phyloP scores from a whole-genome alignment of 1,140 invertebrate genomes.

The Drosophila tristis region DNA sequence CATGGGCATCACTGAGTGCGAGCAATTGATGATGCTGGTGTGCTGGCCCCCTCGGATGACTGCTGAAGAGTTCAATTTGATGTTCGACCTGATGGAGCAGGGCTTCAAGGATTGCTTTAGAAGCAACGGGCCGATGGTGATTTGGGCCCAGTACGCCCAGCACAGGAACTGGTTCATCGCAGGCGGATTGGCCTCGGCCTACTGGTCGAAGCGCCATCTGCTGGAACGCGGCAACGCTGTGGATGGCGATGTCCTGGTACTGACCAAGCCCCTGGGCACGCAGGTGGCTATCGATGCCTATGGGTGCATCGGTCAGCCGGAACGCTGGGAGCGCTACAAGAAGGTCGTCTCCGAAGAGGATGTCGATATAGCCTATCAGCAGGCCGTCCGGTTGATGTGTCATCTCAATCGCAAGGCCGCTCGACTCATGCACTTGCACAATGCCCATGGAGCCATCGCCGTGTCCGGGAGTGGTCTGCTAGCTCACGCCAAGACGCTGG shows the following conservation, averaged over 20 bases:
- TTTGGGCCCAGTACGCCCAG: slow-evolving; percentile 96
- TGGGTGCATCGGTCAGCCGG: slow-evolving; percentile 97
- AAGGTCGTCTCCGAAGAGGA: slow-evolving; percentile 97
- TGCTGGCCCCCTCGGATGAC: slow-evolving; percentile 97
- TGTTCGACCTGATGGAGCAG: slow-evolving; percentile 93
- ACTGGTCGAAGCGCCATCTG: slow-evolving; percentile 97
- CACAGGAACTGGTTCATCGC: slow-evolving; percentile 99
- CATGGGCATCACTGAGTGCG: slow-evolving; percentile 99
- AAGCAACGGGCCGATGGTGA: slow-evolving; percentile 96
- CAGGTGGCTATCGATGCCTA: slow-evolving; percentile 98
- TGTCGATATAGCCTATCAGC: slow-evolving; percentile 96
- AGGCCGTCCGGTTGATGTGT: slow-evolving; percentile 98
- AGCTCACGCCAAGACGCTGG: slow-evolving; percentile 98
- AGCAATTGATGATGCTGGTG: slow-evolving; percentile 99
- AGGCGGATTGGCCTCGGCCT: slow-evolving; percentile 97
- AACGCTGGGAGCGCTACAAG: slow-evolving; percentile 98
- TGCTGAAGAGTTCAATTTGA: slow-evolving; percentile 97
- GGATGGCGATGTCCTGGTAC: slow-evolving; percentile 97
- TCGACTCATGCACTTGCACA: slow-evolving; percentile 98
- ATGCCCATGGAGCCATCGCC: slow-evolving; percentile 98
- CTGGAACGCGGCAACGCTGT: slow-evolving; percentile 98
- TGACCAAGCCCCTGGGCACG: slow-evolving; percentile 98
- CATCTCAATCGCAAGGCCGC: slow-evolving; percentile 96
- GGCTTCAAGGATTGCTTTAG: slow-evolving; percentile 91
- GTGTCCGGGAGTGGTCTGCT: slow-evolving; percentile 98